Percentiles rank a stretch among this genome's conserved stretches.
phyloP scores from a whole-genome alignment of 2,797 vertebrate genomes.

The Yasuhikotakia modesta region DNA sequence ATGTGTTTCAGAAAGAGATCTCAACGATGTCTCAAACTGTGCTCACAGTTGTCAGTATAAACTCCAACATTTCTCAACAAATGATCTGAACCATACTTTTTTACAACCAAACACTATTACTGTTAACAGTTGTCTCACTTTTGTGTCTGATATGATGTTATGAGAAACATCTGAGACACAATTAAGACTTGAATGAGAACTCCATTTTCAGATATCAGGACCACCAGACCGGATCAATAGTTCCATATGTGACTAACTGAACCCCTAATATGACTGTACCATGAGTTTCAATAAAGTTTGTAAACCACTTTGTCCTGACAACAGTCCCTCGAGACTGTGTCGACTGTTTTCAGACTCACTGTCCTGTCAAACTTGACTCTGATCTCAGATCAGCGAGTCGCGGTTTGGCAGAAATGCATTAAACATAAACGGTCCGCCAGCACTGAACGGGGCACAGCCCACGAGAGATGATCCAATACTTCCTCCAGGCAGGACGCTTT shows the following conservation, averaged over 20 bases:
- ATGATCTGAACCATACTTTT: no score
- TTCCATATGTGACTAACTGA: no score
- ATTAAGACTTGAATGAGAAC: background rate
- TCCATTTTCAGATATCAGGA: background rate
- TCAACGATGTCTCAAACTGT: no score
- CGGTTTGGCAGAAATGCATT: constrained; percentile 33
- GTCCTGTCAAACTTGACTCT: constrained; percentile 16
- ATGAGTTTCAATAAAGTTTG: background rate
- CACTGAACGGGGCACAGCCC: background rate
- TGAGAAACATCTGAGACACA: background rate
- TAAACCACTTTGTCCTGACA: background rate
- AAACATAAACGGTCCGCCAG: constrained; percentile 38
- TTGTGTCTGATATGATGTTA: background rate
- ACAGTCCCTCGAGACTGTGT: background rate
- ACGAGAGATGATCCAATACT: constrained; percentile 28
- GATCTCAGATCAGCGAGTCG: constrained; percentile 34
- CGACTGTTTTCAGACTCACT: constrained; percentile 10
- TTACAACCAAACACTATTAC: no score
- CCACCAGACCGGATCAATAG: background rate
- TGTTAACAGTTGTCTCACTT: background rate
- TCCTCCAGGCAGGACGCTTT: constrained; percentile 26
- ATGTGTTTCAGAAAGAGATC: no score
- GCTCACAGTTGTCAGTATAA: no score
- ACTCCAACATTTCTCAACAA: no score
- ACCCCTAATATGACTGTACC: background rate